Base-by-base conservation (phyloP, 2,797 vertebrate genomes). In the Leptatherina wallacei region DNA sequence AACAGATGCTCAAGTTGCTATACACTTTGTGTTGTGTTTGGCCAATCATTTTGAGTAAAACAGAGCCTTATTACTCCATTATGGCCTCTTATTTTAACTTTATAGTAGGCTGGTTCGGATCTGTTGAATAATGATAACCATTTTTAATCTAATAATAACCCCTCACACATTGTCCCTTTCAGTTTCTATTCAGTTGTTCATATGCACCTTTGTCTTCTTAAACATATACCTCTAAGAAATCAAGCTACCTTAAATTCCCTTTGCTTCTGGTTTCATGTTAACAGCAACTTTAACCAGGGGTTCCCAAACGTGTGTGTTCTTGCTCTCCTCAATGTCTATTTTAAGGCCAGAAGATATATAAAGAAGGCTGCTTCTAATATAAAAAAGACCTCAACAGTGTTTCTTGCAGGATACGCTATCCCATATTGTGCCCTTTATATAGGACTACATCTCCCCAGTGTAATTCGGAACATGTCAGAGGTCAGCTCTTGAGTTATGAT, bases 401-500 rank as follows among this genome's bases (percentile, higher is more conserved):
- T 49, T 75, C 62, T 57, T n/a, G 18, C 33, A 69, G 32, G 65
- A 78, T 71, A 80, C 71, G 60, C 57, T 29, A 78, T 67, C 65
- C 62, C 13, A 2, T 33, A 62, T 49, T 40, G 60, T 80, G 64
- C 44, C 47, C 57, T 80, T 88, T 83, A 64, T 75, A 69, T 63
- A 73, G 67, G 62, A 59, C 65, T 51, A 58, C 75, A 61, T 77
- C 36, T 75, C 79, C 75, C 72, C 4, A 4, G 71, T 71, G 82
- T 78, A 89, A 85, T 85, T 79, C 80, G 71, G 62, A 67, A 65
- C 0, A 36, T 77, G 87, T 88, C 89, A 89, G 64, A 88, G 91
- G 87, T 88, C 88, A 81, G 71, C 27, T 56, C 76, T 74, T 85
- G 87, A 91, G 86, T 93, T 92, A 91, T 92, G 90, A 88, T 91